Conservation (phyloP, 2,797 vertebrate species). For the Anolis apletophallus region DNA sequence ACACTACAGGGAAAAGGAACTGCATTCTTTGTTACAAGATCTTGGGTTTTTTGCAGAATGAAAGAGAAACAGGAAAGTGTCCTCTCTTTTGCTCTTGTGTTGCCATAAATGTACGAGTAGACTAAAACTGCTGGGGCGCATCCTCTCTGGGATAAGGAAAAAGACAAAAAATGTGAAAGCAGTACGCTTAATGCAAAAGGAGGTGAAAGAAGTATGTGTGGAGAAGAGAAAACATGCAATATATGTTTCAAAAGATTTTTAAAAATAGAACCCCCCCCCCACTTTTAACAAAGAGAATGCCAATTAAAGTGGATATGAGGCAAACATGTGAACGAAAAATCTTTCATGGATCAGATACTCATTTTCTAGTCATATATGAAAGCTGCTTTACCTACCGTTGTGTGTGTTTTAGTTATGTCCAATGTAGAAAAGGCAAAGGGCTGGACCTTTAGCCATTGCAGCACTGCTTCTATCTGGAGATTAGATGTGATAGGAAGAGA, state of each 20-base stretch:
- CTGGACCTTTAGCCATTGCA: not conserved
- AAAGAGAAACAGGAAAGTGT: constrained; percentile 15
- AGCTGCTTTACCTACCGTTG: not conserved
- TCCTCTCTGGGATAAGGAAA: not conserved
- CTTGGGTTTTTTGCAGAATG: not conserved
- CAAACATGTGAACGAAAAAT: not conserved
- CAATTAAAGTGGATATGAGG: not conserved
- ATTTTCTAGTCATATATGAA: not conserved
- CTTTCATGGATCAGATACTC: not conserved
- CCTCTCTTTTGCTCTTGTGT: not conserved
- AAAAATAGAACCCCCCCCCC: no score
- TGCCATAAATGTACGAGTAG: not conserved
- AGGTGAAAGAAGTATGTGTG: not conserved
- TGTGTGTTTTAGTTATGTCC: not conserved
- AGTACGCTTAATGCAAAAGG: not conserved
- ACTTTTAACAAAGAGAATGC: not conserved
- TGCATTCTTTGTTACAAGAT: constrained; percentile 16
- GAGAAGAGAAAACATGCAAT: not conserved
- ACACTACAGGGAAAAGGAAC: not conserved
- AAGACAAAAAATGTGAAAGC: not conserved
- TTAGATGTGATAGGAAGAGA: not conserved
- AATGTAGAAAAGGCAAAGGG: not conserved
- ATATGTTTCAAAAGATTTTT: not conserved
- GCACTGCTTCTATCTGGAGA: not conserved
- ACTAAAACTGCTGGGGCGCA: fast-evolving